Conservation (phyloP, 2,113 vertebrate species). For the Macquaria australasica region DNA sequence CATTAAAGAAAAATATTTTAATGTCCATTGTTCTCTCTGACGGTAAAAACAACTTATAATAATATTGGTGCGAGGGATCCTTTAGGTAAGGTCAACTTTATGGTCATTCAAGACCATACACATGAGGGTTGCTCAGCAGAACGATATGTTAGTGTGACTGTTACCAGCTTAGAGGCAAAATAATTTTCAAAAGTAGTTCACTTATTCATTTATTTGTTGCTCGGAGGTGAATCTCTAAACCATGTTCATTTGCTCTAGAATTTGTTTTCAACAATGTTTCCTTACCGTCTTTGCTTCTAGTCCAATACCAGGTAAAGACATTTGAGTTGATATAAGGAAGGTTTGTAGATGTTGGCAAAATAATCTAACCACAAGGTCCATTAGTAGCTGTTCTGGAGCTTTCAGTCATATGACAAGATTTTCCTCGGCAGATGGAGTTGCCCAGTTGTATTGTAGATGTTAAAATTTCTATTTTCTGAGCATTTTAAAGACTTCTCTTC, state of each 20-base stretch:
- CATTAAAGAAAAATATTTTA: background rate
- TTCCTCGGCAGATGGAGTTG: background rate
- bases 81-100: background rate
- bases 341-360: background rate
- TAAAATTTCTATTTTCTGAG: background rate
- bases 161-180: background rate
- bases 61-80: background rate
- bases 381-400: background rate
- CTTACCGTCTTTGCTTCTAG: background rate
- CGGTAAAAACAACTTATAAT: background rate
- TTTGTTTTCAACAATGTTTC: background rate
- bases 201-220: constrained; percentile 2
- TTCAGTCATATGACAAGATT: background rate
- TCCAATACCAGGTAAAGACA: background rate
- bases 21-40: constrained; percentile 3
- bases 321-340: background rate
- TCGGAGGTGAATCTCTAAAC: background rate
- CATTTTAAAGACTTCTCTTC: background rate
- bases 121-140: background rate
- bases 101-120: background rate
- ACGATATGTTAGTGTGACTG: background rate
- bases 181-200: background rate
- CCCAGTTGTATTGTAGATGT: background rate
- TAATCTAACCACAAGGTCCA: background rate
- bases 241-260: background rate